Conservation (phyloP, 2,797 vertebrate species). For the Adelosebastes latens region DNA sequence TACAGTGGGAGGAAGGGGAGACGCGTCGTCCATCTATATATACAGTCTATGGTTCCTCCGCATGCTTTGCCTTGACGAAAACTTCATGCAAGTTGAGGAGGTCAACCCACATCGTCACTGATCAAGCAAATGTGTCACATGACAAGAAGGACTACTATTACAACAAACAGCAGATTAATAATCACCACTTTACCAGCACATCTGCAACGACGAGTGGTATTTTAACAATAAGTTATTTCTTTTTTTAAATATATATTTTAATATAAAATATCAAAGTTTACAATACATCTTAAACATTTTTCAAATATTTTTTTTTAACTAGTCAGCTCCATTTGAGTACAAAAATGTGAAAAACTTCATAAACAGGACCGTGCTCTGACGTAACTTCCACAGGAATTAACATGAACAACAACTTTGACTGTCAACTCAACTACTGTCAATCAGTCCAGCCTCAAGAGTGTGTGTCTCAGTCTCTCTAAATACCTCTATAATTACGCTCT, state of each 20-base stretch:
- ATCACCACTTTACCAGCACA: too few relatives aligned
- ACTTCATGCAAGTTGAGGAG: neutral
- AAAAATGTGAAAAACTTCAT: neutral
- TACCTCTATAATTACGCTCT: conserved; percentile 27
- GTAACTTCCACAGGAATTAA: neutral
- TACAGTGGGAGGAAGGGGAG: too few relatives aligned
- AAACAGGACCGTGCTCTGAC: too few relatives aligned
- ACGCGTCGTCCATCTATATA: too few relatives aligned
- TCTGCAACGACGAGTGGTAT: too few relatives aligned
- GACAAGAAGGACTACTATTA: too few relatives aligned
- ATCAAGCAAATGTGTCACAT: neutral
- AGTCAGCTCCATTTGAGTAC: neutral
- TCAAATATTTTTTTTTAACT: neutral
- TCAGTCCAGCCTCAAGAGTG: neutral
- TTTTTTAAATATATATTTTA: too few relatives aligned
- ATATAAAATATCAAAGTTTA: too few relatives aligned
- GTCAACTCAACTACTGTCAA: conserved; percentile 20
- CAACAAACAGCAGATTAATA: neutral
- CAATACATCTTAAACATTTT: too few relatives aligned
- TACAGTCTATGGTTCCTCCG: too few relatives aligned
- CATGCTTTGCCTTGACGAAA: neutral
- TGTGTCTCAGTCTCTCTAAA: conserved; percentile 1
- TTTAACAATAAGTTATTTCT: too few relatives aligned
- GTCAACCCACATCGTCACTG: neutral
- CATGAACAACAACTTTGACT: conserved; percentile 1